A percentile compares a stretch with the other conserved stretches of the same genome.
Conservation (phyloP, 1,140 invertebrate species). For the Ephestia elutella region DNA sequence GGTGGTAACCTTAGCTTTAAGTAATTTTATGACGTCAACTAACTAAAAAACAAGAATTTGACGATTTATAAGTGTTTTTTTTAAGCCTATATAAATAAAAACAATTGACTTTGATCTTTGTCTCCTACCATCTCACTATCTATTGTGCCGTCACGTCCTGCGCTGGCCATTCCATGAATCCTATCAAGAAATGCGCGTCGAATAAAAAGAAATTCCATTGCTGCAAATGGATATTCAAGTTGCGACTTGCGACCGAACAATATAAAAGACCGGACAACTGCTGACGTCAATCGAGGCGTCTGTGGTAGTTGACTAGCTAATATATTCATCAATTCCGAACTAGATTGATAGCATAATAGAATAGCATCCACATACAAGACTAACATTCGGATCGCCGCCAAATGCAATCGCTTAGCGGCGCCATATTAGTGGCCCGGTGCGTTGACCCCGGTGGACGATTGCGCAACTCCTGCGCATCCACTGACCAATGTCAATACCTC, state of each 20-base stretch:
- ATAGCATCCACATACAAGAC: background rate
- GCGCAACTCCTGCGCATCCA: slow-evolving; percentile 11
- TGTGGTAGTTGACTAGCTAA: background rate
- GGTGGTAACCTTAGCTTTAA: too few species aligned
- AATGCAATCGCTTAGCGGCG: slow-evolving; percentile 6
- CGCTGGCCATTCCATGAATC: too few species aligned
- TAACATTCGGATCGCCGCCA: slow-evolving; percentile 6
- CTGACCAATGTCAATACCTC: slow-evolving; percentile 10
- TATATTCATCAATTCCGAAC: background rate
- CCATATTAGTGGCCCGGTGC: slow-evolving; percentile 6
- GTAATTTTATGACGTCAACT: too few species aligned
- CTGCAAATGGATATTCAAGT: too few species aligned
- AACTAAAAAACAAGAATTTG: too few species aligned
- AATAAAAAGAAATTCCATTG: too few species aligned
- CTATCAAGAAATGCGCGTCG: too few species aligned
- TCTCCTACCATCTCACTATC: too few species aligned
- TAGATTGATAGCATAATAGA: background rate
- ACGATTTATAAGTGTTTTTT: too few species aligned
- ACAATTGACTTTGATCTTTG: too few species aligned
- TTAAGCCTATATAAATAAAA: too few species aligned
- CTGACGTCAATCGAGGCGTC: background rate
- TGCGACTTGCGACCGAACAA: background rate
- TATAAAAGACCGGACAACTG: background rate
- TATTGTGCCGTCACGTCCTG: too few species aligned
- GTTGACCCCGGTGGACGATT: slow-evolving; percentile 6